These are phyloP conservation scores for Augiades crinisus DNA, from an alignment of 2,888 invertebrate species.

Conservation along the genomic window DNA sequence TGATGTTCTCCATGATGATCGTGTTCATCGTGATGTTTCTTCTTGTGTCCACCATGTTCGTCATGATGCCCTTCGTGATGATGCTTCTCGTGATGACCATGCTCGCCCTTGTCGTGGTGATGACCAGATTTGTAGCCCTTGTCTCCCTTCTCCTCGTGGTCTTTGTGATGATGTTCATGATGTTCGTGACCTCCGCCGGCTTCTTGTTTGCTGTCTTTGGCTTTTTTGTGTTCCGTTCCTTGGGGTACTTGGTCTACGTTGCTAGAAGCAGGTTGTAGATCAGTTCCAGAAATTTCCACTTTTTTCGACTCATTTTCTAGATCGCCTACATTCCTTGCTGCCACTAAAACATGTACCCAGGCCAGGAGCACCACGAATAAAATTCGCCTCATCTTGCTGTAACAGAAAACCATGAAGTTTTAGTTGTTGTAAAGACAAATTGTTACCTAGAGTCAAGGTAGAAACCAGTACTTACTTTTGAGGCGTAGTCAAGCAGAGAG, in stretches of 20 bases:
- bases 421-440: neutral
- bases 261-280: slow-evolving; percentile 14
- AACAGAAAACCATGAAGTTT: slow-evolving; percentile 18
- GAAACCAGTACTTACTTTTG: slow-evolving; percentile 42
- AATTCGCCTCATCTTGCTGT: slow-evolving; percentile 59
- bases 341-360: slow-evolving; percentile 48
- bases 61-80: slow-evolving; percentile 89
- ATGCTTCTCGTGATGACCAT: slow-evolving; percentile 89
- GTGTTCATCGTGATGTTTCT: slow-evolving; percentile 89
- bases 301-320: slow-evolving; percentile 44
- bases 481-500: slow-evolving; percentile 50
- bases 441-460: too few species aligned
- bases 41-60: slow-evolving; percentile 90
- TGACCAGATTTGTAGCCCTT: slow-evolving; percentile 90
- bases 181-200: slow-evolving; percentile 86
- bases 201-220: slow-evolving; percentile 76
- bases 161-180: slow-evolving; percentile 84
- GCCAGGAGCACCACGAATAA: slow-evolving; percentile 52
- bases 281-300: neutral
- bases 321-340: slow-evolving; percentile 55
- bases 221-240: slow-evolving; percentile 73
- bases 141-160: slow-evolving; percentile 88
- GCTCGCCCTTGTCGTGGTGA: slow-evolving; percentile 89
- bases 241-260: slow-evolving; percentile 68
- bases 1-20: slow-evolving; percentile 89